Evolutionary conservation across 2,797 vertebrate species (phyloP).

Genomic region (Ibycter americanus): DNA sequence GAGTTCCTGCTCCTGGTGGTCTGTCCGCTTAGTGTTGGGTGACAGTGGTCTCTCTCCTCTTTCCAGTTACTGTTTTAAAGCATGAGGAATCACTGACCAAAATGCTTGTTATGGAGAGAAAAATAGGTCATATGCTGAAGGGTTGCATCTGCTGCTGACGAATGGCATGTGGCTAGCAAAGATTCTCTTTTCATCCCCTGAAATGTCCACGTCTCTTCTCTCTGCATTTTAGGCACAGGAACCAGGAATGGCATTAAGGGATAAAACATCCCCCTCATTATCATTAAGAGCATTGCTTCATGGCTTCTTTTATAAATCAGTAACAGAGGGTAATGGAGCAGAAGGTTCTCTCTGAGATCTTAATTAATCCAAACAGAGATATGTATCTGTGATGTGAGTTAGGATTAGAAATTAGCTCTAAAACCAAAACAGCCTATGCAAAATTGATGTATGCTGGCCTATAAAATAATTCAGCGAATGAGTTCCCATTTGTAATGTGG

Average conservation of each 20-base stretch:
- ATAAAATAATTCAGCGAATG: conserved; percentile 19
- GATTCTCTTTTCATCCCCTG: neutral
- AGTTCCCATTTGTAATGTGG: neutral
- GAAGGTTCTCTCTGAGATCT: conserved; percentile 23
- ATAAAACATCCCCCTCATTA: neutral
- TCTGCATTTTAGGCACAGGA: neutral
- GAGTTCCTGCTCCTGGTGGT: neutral
- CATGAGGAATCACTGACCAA: neutral
- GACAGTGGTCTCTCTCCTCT: neutral
- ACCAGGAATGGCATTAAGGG: neutral
- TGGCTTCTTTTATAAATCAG: conserved; percentile 27
- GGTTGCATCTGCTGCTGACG: neutral
- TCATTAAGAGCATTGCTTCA: conserved; percentile 40
- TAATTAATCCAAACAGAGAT: conserved; percentile 47
- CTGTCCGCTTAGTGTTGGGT: neutral
- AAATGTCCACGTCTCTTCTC: neutral
- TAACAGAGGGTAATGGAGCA: conserved; percentile 43
- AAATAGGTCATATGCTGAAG: neutral
- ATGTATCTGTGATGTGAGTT: conserved; percentile 16
- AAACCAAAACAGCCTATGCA: conserved; percentile 20
- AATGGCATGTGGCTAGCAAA: neutral
- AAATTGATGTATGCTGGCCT: neutral
- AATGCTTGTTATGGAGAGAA: neutral
- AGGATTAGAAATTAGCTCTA: conserved; percentile 33
- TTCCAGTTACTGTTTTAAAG: neutral